Evolutionary conservation across 2,113 vertebrate species (phyloP).

Genomic region (Anseranas semipalmata): DNA sequence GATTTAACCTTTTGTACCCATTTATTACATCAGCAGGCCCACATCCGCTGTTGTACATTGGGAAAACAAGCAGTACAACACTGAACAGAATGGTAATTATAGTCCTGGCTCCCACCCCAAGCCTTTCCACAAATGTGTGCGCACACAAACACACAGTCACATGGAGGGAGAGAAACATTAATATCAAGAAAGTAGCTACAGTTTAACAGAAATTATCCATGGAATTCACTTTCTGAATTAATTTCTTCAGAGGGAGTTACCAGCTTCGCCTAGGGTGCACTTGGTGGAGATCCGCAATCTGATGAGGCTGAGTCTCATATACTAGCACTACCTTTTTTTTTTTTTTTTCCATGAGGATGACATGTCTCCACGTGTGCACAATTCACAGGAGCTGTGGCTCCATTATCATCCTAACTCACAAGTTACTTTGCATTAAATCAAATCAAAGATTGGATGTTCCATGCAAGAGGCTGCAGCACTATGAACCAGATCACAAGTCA

Average conservation of each 20-base stretch:
- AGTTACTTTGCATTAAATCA: not conserved
- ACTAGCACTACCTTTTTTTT: not conserved
- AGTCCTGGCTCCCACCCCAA: not conserved
- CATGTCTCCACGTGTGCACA: fast-evolving
- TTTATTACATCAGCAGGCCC: constrained; percentile 34
- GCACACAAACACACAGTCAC: not conserved
- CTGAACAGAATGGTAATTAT: not conserved
- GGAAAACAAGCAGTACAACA: not conserved
- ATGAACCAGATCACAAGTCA: not conserved
- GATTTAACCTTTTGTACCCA: constrained; percentile 41
- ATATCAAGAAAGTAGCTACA: fast-evolving
- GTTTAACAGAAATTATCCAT: not conserved
- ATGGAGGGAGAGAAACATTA: fast-evolving
- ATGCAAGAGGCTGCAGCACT: not conserved
- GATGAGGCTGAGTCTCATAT: not conserved
- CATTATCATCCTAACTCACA: fast-evolving
- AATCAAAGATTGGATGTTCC: not conserved
- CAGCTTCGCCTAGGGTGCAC: fast-evolving
- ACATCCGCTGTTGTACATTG: not conserved
- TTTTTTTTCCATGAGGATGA: too few species aligned
- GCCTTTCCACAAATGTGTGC: fast-evolving
- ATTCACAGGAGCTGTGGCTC: not conserved
- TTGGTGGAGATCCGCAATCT: not conserved
- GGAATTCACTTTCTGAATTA: not conserved
- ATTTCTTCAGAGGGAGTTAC: not conserved